Evolutionary conservation across 2,888 invertebrate species (phyloP).

Genomic region (Drosophila histrio): DNA sequence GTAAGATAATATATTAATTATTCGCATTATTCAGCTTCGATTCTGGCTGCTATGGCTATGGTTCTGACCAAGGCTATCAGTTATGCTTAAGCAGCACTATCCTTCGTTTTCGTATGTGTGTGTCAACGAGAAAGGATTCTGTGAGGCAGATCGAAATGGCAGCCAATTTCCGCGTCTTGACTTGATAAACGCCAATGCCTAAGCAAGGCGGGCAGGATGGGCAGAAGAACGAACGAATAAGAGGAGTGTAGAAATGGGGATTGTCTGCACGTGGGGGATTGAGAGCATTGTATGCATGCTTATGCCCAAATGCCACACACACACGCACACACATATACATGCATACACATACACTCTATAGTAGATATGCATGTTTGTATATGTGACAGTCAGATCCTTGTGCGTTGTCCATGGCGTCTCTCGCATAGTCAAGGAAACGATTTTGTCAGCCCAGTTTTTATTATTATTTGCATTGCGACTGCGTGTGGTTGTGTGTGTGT

Average conservation of each 20-base stretch:
- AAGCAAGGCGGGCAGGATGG: slow-evolving; percentile 1
- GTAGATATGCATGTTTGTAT: background rate
- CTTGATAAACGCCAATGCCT: slow-evolving; percentile 56
- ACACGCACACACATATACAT: background rate
- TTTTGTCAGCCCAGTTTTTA: slow-evolving; percentile 57
- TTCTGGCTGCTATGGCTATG: slow-evolving; percentile 11
- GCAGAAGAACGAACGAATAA: background rate
- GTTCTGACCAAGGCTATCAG: slow-evolving; percentile 47
- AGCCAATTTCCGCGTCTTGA: slow-evolving; percentile 63
- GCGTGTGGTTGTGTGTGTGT: slow-evolving; percentile 52
- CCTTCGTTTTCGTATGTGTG: slow-evolving; percentile 1
- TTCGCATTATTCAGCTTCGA: slow-evolving; percentile 2
- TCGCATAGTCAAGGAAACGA: slow-evolving; percentile 54
- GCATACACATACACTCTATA: background rate
- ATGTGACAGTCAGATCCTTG: slow-evolving; percentile 6
- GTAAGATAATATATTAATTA: too few relatives aligned
- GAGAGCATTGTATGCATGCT: slow-evolving; percentile 4
- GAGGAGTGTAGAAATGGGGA: slow-evolving; percentile 11
- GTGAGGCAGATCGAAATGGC: slow-evolving; percentile 60
- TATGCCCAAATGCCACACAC: background rate
- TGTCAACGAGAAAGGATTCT: slow-evolving; percentile 7
- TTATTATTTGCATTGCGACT: slow-evolving; percentile 69
- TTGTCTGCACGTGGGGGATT: slow-evolving; percentile 1
- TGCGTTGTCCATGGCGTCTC: slow-evolving; percentile 50
- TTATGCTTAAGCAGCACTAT: slow-evolving; percentile 43